Base-by-base conservation (phyloP, 2,888 invertebrate genomes). In the Trichogramma evanescens region DNA sequence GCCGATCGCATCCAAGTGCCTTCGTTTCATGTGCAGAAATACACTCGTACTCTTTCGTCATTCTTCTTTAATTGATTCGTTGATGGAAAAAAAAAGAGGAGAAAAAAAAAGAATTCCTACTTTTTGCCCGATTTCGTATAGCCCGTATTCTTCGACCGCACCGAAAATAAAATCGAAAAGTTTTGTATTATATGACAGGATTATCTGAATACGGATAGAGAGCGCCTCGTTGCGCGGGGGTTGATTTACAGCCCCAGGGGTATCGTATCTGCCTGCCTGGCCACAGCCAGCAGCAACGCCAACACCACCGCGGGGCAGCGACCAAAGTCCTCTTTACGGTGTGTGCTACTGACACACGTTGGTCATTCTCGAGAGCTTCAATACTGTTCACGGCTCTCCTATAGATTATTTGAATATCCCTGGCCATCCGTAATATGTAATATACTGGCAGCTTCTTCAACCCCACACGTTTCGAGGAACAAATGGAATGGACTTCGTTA, bases 181-280 rank as follows among this genome's bases (percentile, higher is more conserved):
- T 38, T 40, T 38, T 40, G 38, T 41, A 41, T 40, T 39, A 46
- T 56, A 62, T 52, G 57, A 61, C 70, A 62, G 74, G 74, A 76
- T 76, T 76, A 77, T 76, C 76, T 72, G 75, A 76, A 75, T 76
- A 74, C 73, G 70, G 56, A 49, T 13, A 52, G 44, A 43, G 43
- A 41, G n/a, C 8, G 54, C 45, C 52, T 54, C 41, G 45, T 54
- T 54, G 52, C 9, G 41, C 40, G 67, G 66, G 70, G 70, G 69
- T 73, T 74, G 75, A 71, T 75, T 74, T 76, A 71, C 70, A 68
- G 70, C 70, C 77, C 73, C 77, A 66, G 70, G 76, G 71, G 75
- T 68, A 72, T 68, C 70, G 69, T 75, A 75, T 60, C 71, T 69
- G 70, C 26, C 26, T 26, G 26, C 26, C 26, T 26, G 71, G 60